Evolutionary conservation across 2,113 vertebrate genomes (phyloP).

Genomic region (Thomomys bottae): DNA sequence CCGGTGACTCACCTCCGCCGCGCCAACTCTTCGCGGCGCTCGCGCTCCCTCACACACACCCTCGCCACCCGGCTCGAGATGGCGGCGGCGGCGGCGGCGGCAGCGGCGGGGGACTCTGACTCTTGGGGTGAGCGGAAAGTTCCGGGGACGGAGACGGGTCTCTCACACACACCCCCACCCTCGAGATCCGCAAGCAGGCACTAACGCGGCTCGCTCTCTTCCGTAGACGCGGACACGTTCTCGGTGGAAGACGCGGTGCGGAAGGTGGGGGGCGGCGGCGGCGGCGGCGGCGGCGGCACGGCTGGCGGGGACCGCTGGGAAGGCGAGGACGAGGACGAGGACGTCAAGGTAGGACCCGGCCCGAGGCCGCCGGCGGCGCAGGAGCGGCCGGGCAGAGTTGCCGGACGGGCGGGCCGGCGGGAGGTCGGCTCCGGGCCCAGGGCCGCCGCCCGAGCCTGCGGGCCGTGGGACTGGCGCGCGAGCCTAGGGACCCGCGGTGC

Average conservation of each 20-base stretch:
- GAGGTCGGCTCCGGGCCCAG: background rate
- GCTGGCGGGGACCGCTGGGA: conserved; percentile 91
- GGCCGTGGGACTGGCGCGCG: background rate
- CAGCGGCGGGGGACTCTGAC: conserved; percentile 89
- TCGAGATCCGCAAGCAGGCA: background rate
- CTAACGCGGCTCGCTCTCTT: conserved; percentile 63
- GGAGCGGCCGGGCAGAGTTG: background rate
- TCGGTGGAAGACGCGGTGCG: conserved; percentile 87
- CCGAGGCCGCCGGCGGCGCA: background rate
- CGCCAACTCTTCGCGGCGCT: conserved; percentile 5
- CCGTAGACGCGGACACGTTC: conserved; percentile 92
- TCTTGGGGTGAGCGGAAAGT: conserved; percentile 90
- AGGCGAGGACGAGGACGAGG: conserved; percentile 95
- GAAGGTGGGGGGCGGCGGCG: conserved; percentile 75
- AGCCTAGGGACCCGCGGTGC: background rate
- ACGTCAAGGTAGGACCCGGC: conserved; percentile 89
- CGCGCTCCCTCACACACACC: conserved; percentile 20
- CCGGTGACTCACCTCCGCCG: conserved; percentile 73
- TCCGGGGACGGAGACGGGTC: conserved; percentile 79
- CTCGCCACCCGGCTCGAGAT: conserved; percentile 69
- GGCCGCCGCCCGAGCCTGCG: conserved; percentile 37
- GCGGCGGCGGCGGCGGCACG: conserved; percentile 55
- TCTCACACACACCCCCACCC: too few relatives aligned
- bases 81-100: conserved; percentile 85
- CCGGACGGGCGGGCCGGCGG: background rate